These are phyloP conservation scores for Cephus cinctus DNA, from an alignment of 1,140 invertebrate genomes.

Conservation along the genomic window DNA sequence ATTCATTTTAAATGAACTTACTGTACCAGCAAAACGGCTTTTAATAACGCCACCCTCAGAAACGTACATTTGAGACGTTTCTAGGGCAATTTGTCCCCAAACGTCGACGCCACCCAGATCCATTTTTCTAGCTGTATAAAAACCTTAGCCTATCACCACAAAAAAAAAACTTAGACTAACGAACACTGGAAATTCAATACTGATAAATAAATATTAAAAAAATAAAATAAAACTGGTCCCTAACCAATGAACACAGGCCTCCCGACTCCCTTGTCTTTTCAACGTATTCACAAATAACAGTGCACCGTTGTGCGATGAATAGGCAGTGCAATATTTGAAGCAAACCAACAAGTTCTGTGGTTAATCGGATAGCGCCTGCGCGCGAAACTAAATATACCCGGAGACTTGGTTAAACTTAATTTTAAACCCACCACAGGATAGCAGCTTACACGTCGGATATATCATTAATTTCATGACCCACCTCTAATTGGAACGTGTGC, in stretches of 20 bases:
- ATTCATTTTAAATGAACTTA: no score
- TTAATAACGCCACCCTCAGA: constrained; percentile 72
- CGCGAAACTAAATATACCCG: constrained; percentile 45
- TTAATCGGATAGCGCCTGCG: constrained; percentile 45
- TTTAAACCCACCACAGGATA: not conserved
- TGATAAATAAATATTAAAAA: constrained; percentile 1
- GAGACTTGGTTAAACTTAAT: constrained; percentile 28
- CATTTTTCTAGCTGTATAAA: constrained; percentile 47
- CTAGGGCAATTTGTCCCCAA: constrained; percentile 80
- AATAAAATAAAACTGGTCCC: constrained; percentile 6
- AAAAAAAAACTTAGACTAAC: not conserved
- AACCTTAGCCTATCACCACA: not conserved
- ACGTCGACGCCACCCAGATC: constrained; percentile 66
- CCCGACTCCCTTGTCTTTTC: no score
- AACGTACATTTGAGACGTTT: constrained; percentile 80
- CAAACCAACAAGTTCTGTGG: constrained; percentile 19
- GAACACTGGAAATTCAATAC: not conserved
- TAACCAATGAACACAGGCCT: no score
- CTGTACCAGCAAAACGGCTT: constrained; percentile 79
- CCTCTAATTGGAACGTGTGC: no score
- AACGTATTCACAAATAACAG: no score
- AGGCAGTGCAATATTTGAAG: constrained; percentile 20
- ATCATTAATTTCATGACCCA: no score
- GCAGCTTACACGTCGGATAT: no score
- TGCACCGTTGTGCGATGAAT: constrained; percentile 3